These are phyloP conservation scores for Ailuropoda melanoleuca DNA, from an alignment of 2,113 vertebrate genomes.

Conservation along the genomic window DNA sequence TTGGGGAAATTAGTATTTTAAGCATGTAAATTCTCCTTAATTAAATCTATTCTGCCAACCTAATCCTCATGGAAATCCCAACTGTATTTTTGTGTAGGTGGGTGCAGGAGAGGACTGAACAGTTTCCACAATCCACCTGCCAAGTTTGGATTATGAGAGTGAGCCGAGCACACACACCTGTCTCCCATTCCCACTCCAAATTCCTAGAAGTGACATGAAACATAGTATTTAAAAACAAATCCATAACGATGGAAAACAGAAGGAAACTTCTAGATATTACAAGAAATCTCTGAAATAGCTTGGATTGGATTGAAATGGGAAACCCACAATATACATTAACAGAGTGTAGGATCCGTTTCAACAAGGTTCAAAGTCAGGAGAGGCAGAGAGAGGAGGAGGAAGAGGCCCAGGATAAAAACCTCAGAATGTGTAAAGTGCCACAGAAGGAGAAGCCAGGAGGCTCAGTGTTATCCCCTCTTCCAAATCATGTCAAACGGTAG, in stretches of 20 bases:
- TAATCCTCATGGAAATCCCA: background rate
- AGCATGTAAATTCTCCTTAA: background rate
- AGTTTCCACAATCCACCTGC: background rate
- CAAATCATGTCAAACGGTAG: background rate
- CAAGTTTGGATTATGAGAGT: background rate
- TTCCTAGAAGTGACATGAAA: background rate
- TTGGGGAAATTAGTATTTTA: background rate
- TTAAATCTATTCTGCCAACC: background rate
- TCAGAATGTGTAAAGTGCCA: background rate
- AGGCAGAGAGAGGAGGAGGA: background rate
- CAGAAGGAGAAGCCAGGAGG: background rate
- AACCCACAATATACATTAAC: background rate
- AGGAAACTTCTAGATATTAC: background rate
- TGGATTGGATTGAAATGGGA: background rate
- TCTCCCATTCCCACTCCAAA: background rate
- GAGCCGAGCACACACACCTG: background rate
- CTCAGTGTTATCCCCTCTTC: background rate
- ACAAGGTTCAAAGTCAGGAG: background rate
- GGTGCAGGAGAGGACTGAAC: background rate
- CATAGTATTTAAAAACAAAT: background rate
- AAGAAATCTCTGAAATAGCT: background rate
- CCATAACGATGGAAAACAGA: background rate
- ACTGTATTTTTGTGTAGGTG: background rate
- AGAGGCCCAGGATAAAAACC: background rate
- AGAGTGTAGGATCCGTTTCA: background rate